Evolutionary conservation across 92 coral and sea anemone genomes (phyloP).

Genomic region (Palythoa grandis): DNA sequence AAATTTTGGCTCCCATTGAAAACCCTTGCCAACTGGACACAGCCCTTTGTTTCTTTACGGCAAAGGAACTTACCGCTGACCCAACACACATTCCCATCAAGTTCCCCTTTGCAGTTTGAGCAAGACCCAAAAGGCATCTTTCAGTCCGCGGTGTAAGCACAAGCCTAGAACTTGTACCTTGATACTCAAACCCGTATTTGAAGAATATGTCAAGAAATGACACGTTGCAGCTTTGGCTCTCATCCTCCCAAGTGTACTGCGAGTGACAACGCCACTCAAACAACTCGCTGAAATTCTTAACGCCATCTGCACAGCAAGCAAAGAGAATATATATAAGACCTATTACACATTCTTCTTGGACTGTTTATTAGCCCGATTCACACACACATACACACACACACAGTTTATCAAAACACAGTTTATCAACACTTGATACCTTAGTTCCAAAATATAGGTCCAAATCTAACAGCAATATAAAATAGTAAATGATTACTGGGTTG

Average conservation of each 20-base stretch:
- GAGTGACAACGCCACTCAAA: conserved; percentile 92
- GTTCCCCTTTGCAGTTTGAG: conserved; percentile 80
- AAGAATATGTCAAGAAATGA: conserved; percentile 74
- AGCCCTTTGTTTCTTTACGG: neutral
- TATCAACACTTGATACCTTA: too few relatives aligned
- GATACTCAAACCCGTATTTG: conserved; percentile 96
- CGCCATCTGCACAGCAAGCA: conserved; percentile 45
- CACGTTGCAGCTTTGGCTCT: conserved; percentile 67
- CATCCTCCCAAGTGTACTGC: conserved; percentile 80
- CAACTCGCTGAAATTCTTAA: conserved; percentile 61
- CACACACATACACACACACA: too few relatives aligned
- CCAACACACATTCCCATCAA: conserved; percentile 93
- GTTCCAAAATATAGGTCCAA: too few relatives aligned
- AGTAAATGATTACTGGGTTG: too few relatives aligned
- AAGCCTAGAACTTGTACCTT: conserved; percentile 89
- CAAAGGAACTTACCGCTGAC: conserved; percentile 70
- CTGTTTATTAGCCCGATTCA: too few relatives aligned
- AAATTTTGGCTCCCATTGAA: neutral
- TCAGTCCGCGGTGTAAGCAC: conserved; percentile 95
- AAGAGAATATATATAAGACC: too few relatives aligned
- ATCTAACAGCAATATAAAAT: too few relatives aligned
- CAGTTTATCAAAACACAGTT: too few relatives aligned
- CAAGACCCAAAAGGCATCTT: conserved; percentile 91
- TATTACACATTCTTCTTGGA: too few relatives aligned
- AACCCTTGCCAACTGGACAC: neutral